Evolutionary conservation across 2,113 vertebrate genomes (phyloP).

Genomic region (Camelus dromedarius): DNA sequence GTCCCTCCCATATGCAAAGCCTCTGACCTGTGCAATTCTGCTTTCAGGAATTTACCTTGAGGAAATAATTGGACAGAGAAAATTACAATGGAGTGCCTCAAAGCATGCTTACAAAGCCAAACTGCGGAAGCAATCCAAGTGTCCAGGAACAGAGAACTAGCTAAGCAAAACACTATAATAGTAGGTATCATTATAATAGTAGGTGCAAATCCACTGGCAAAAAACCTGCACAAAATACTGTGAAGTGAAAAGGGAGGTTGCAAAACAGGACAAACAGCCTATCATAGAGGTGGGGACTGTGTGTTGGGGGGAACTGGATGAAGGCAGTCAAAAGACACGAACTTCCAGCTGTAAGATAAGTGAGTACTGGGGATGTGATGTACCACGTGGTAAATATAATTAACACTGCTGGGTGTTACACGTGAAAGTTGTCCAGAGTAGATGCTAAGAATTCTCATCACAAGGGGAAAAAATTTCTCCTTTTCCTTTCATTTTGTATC

Average conservation of each 20-base stretch:
- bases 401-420: neutral
- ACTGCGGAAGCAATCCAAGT: neutral
- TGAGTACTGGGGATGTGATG: neutral
- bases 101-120: neutral
- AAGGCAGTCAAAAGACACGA: neutral
- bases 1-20: too few species aligned
- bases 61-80: neutral
- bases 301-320: neutral
- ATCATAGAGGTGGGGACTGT: neutral
- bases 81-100: neutral
- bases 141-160: neutral
- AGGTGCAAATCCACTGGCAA: rapidly evolving
- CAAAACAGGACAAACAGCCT: neutral
- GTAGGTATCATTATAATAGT: rapidly evolving
- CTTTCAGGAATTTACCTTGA: neutral
- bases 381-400: neutral
- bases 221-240: too few species aligned
- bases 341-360: neutral
- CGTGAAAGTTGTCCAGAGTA: neutral
- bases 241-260: neutral
- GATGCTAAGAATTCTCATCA: neutral
- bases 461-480: neutral
- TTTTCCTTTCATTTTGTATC: neutral
- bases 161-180: neutral
- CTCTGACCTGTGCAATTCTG: neutral